Base-by-base conservation (phyloP, 1,140 invertebrate genomes). In the Eciton burchellii region DNA sequence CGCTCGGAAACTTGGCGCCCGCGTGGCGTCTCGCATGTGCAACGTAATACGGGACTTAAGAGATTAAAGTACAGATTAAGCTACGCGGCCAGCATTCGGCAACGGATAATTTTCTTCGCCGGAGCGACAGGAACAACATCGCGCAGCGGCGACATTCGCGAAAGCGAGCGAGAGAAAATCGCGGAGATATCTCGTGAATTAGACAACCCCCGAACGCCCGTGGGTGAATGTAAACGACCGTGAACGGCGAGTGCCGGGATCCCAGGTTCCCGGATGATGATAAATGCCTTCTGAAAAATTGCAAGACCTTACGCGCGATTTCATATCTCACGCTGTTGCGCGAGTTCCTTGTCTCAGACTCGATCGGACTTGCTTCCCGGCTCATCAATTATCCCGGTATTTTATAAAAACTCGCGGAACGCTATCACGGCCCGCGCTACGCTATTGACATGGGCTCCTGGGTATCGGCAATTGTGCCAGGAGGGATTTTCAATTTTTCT, bases 61-160 rank as follows among this genome's bases (percentile, higher is more conserved):
- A 66, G 62, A 77, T 77, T 77, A 77, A 77, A 77, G 16, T 54
- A 52, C 63, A 77, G 74, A 77, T 77, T 77, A 77, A 77, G 68
- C 47, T 77, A 45, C 74, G 74, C 62, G 62, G 35, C n/a, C 56
- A 11, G 62, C 63, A 77, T 66, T 77, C 49, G 68, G 21, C 62
- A n/a, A 62, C 45, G 74, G 68, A 77, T 77, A 56, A 68, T 77
- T 77, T 77, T 68, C 49, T 68, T 77, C 43, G n/a, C n/a, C n/a
- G n/a, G n/a, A n/a, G n/a, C n/a, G n/a, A n/a, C n/a, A n/a, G n/a
- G n/a, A n/a, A n/a, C n/a, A n/a, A n/a, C 62, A 59, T 52, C 43
- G 62, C 8, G 60, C 60, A 19, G 14, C 16, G 62, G 47, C n/a
- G n/a, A n/a, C n/a, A n/a, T n/a, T n/a, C n/a, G n/a, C n/a, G n/a